Percentiles rank a stretch among this genome's conserved stretches.
phyloP scores from a whole-genome alignment of 2,888 invertebrate species.

The Ametastegia equiseti region DNA sequence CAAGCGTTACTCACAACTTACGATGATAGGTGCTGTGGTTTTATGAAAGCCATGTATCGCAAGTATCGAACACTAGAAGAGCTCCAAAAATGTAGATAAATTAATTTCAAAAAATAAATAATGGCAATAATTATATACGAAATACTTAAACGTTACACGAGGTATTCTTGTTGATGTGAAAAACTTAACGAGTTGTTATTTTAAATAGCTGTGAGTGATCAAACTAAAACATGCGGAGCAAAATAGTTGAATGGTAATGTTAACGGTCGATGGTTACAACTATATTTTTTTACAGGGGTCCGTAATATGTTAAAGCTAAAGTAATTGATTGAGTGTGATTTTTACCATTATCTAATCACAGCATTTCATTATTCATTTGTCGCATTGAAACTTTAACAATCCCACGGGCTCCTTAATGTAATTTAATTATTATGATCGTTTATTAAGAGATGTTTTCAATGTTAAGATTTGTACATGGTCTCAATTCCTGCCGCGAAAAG shows the following conservation, averaged over 20 bases:
- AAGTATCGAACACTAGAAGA: background rate
- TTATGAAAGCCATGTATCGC: background rate
- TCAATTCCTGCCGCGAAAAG: background rate
- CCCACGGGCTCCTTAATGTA: background rate
- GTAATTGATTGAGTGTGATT: background rate
- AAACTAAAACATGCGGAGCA: background rate
- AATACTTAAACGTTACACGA: background rate
- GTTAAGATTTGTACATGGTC: background rate
- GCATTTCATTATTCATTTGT: slow-evolving; percentile 4
- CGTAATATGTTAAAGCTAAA: background rate
- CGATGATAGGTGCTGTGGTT: background rate
- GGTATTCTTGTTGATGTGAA: background rate
- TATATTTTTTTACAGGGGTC: background rate
- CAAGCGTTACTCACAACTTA: too few relatives aligned
- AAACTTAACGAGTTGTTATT: background rate
- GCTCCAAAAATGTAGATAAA: too few relatives aligned
- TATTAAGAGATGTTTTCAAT: slow-evolving; percentile 17
- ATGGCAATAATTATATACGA: slow-evolving; percentile 11
- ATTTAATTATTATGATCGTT: background rate
- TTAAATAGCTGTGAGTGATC: background rate
- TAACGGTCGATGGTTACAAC: background rate
- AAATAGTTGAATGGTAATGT: background rate
- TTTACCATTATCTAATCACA: background rate
- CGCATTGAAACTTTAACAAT: slow-evolving; percentile 1
- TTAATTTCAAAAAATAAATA: too few relatives aligned